These are phyloP conservation scores for Drosophila kuntzei DNA, from an alignment of 2,888 invertebrate genomes.

Conservation along the genomic window DNA sequence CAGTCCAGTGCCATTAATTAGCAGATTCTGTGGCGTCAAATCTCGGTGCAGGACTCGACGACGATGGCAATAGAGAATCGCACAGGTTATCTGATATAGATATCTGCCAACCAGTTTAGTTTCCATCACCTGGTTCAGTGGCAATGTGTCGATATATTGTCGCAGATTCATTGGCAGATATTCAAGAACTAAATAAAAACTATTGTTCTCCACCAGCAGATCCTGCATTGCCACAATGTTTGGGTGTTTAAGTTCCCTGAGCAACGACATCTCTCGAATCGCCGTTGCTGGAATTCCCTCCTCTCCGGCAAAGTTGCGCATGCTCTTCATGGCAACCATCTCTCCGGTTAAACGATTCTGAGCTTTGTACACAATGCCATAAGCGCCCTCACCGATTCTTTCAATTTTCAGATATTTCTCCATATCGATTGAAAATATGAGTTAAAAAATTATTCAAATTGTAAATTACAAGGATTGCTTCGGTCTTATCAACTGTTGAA, in stretches of 20 bases:
- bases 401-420: not conserved
- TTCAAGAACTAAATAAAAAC: not conserved
- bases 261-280: not conserved
- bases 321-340: constrained; percentile 2
- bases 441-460: not conserved
- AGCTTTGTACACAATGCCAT: constrained; percentile 3
- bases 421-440: not conserved
- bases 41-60: constrained; percentile 7
- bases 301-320: not conserved
- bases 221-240: not conserved
- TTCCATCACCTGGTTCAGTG: not conserved
- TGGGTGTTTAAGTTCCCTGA: not conserved
- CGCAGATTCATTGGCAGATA: constrained; percentile 1
- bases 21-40: constrained; percentile 5
- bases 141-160: not conserved
- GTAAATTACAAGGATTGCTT: not conserved
- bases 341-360: not conserved
- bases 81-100: constrained; percentile 10
- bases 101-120: not conserved
- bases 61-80: constrained; percentile 11
- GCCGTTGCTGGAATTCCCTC: not conserved
- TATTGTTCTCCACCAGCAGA: not conserved
- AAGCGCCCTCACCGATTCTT: not conserved
- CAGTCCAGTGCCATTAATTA: not conserved
- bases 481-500: not conserved